Evolutionary conservation across 1,140 invertebrate genomes (phyloP).

Genomic region (Drosophila obscura): DNA sequence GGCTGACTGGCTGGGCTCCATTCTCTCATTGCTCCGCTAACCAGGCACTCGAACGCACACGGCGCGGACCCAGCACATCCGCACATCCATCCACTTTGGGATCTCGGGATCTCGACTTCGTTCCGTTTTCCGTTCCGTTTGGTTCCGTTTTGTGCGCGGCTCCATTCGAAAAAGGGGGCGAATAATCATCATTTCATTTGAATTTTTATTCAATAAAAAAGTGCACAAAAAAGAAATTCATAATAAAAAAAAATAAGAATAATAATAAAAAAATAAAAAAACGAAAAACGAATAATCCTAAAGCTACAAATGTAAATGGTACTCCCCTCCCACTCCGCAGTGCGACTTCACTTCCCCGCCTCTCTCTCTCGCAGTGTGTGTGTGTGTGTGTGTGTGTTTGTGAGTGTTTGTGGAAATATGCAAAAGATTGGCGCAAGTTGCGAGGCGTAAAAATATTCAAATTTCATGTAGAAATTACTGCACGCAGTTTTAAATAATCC

Average conservation of each 20-base stretch:
- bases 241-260: slow-evolving; percentile 25
- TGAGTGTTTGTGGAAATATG: slow-evolving; percentile 63
- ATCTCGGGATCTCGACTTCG: slow-evolving; percentile 22
- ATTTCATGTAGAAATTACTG: slow-evolving; percentile 71
- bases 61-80: slow-evolving; percentile 31
- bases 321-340: slow-evolving; percentile 3
- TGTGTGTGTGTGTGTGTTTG: slow-evolving; percentile 21
- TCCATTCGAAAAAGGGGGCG: slow-evolving; percentile 21
- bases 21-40: slow-evolving; percentile 71
- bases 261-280: slow-evolving; percentile 6
- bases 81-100: slow-evolving; percentile 11
- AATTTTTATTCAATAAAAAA: slow-evolving; percentile 80
- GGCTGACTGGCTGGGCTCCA: slow-evolving; percentile 30
- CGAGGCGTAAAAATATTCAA: slow-evolving; percentile 71
- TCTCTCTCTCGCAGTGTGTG: slow-evolving; percentile 5
- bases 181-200: slow-evolving; percentile 56
- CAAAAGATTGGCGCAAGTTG: slow-evolving; percentile 53
- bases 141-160: slow-evolving; percentile 10
- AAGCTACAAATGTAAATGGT: slow-evolving; percentile 54
- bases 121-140: no score
- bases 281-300: slow-evolving; percentile 27
- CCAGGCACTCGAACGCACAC: slow-evolving; percentile 73
- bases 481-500: slow-evolving; percentile 78
- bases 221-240: slow-evolving; percentile 62
- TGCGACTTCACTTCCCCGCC: no score